Evolutionary conservation across 2,888 invertebrate species (phyloP).

Genomic region (Parthenolecanium corni): DNA sequence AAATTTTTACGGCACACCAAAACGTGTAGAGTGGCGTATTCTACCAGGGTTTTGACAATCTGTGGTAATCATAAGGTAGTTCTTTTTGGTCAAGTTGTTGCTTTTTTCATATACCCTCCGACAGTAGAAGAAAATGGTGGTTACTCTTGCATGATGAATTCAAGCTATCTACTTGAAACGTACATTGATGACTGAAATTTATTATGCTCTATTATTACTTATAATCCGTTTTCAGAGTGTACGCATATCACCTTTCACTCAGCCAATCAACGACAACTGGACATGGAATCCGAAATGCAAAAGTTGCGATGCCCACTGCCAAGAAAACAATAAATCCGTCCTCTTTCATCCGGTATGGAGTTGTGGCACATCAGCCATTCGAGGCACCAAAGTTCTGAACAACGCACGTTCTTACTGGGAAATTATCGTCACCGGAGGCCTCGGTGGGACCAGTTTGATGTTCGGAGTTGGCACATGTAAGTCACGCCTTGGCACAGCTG

Average conservation of each 20-base stretch:
- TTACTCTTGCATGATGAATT: too few relatives aligned
- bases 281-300: conserved; percentile 51
- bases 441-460: conserved; percentile 66
- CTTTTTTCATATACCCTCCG: too few relatives aligned
- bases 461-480: conserved; percentile 53
- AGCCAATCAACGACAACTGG: conserved; percentile 47
- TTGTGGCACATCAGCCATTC: conserved; percentile 58
- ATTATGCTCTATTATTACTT: too few relatives aligned
- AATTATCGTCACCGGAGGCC: conserved; percentile 44
- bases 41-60: too few relatives aligned
- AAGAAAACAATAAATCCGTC: conserved; percentile 47
- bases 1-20: too few relatives aligned
- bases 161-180: too few relatives aligned
- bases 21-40: too few relatives aligned
- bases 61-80: too few relatives aligned
- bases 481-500: conserved; percentile 51
- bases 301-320: conserved; percentile 44
- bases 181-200: too few relatives aligned
- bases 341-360: conserved; percentile 67
- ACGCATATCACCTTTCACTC: background rate
- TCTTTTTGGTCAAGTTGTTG: too few relatives aligned
- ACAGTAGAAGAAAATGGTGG: too few relatives aligned
- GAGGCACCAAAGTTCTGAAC: conserved; percentile 54
- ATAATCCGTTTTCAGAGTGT: background rate
- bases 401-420: conserved; percentile 50